These are phyloP conservation scores for Microchrysa polita DNA, from an alignment of 2,888 invertebrate genomes.

Conservation along the genomic window DNA sequence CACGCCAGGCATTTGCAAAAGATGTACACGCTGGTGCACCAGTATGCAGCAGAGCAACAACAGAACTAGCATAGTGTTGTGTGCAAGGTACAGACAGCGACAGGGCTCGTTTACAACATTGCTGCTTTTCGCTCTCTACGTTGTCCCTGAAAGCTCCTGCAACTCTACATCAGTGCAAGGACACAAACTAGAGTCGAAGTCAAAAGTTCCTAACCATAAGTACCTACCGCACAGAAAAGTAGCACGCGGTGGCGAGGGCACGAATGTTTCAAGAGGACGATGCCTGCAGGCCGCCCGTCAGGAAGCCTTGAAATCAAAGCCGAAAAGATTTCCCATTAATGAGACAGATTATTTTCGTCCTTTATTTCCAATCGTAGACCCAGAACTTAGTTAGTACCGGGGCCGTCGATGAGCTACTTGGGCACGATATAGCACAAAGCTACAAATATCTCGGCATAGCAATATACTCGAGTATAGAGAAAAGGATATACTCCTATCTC, in stretches of 20 bases:
- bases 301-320: conserved; percentile 35
- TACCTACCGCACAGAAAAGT: not conserved
- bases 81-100: too few species aligned
- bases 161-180: not conserved
- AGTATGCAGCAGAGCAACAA: not conserved
- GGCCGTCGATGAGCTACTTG: not conserved
- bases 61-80: too few species aligned
- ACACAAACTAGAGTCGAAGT: conserved; percentile 14
- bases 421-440: too few species aligned
- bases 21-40: not conserved
- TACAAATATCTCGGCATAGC: too few species aligned
- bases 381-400: not conserved
- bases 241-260: not conserved
- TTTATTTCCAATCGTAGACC: conserved; percentile 12
- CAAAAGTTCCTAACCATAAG: conserved; percentile 14
- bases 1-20: conserved; percentile 8
- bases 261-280: conserved; percentile 25
- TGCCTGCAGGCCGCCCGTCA: conserved; percentile 11
- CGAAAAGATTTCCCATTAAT: conserved; percentile 29
- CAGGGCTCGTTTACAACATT: not conserved
- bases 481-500: not conserved
- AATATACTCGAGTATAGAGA: too few species aligned
- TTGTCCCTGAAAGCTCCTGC: conserved; percentile 34
- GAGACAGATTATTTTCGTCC: conserved; percentile 29
- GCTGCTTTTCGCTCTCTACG: not conserved